These are phyloP conservation scores for Temnothorax ravouxi DNA, from an alignment of 2,888 invertebrate genomes.

Conservation along the genomic window DNA sequence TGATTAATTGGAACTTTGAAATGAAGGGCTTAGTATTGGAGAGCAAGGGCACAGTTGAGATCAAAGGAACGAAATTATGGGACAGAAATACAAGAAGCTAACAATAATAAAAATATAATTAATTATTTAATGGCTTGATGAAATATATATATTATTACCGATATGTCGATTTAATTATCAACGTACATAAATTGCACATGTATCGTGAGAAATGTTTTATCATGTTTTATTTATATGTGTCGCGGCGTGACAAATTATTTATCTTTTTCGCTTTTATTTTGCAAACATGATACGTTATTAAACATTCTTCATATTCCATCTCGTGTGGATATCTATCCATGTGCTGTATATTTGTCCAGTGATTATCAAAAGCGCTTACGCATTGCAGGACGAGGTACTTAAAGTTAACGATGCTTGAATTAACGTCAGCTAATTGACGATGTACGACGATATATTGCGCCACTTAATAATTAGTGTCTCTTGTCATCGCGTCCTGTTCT, in stretches of 20 bases:
- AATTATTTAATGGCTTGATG: not conserved
- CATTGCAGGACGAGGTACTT: not conserved
- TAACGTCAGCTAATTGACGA: constrained; percentile 13
- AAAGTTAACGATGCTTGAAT: constrained; percentile 12
- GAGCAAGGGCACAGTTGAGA: not conserved
- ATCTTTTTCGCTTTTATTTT: not conserved
- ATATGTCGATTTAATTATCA: not conserved
- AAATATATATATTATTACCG: not conserved
- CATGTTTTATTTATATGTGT: not conserved
- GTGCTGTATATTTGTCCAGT: not conserved
- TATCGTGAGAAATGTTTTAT: not conserved
- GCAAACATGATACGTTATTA: not conserved
- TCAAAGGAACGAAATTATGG: not conserved
- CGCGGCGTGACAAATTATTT: not conserved
- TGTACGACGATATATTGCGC: constrained; percentile 19
- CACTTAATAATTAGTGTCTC: constrained; percentile 34
- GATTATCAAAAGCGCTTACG: not conserved
- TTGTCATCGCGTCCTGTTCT: not conserved
- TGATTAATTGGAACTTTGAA: constrained; percentile 28
- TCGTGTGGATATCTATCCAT: not conserved
- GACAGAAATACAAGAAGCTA: not conserved
- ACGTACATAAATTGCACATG: not conserved
- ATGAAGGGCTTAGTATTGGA: not conserved
- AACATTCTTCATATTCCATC: not conserved
- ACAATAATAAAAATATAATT: not conserved